These are phyloP conservation scores for Parasteatoda lunata DNA, from an alignment of 2,888 invertebrate species.

Conservation along the genomic window DNA sequence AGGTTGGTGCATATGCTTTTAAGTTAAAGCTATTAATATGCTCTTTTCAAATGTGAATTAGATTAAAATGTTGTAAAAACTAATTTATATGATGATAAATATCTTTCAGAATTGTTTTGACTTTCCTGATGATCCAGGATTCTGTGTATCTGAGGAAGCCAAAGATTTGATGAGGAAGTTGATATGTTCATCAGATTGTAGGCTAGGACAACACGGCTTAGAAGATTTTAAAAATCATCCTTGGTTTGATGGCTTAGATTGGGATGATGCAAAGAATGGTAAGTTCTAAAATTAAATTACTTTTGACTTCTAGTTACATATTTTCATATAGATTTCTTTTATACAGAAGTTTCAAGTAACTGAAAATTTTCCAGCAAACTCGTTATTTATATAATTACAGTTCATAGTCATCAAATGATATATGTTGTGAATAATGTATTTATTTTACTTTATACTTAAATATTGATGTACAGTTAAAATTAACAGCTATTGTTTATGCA, in stretches of 20 bases:
- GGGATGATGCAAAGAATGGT: conserved; percentile 68
- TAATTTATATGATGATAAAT: neutral
- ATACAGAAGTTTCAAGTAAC: too few species aligned
- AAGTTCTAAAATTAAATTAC: conserved; percentile 49
- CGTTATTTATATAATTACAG: too few species aligned
- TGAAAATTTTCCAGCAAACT: too few species aligned
- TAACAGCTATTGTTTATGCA: too few species aligned
- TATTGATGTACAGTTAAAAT: too few species aligned
- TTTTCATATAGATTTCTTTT: too few species aligned
- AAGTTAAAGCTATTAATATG: neutral
- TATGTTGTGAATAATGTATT: too few species aligned
- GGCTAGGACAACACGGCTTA: conserved; percentile 92
- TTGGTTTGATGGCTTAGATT: conserved; percentile 86
- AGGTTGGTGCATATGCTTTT: conserved; percentile 77
- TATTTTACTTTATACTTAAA: too few species aligned
- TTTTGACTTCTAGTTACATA: too few species aligned
- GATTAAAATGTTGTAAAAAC: neutral
- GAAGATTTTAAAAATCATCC: conserved; percentile 95
- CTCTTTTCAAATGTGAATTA: neutral
- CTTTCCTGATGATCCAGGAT: conserved; percentile 84
- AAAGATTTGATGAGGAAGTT: conserved; percentile 94
- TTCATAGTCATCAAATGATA: too few species aligned
- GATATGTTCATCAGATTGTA: conserved; percentile 93
- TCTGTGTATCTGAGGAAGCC: conserved; percentile 88
- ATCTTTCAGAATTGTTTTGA: conserved; percentile 89